These are phyloP conservation scores for Patella ulyssiponensis DNA, from an alignment of 2,888 invertebrate genomes.

Conservation along the genomic window DNA sequence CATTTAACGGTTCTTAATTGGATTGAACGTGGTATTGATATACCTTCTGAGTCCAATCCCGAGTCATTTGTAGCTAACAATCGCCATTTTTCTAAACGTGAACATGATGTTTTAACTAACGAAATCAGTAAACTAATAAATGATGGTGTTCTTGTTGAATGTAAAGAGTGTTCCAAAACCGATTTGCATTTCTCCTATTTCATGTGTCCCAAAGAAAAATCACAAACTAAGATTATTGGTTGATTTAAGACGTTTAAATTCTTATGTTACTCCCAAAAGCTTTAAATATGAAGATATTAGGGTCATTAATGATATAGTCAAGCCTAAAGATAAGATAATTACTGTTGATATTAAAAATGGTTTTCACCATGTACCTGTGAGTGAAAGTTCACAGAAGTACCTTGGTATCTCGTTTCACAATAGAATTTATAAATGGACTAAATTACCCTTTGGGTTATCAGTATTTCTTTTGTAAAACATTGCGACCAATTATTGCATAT, in stretches of 20 bases:
- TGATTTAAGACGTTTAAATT: conserved; percentile 25
- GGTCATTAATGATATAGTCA: conserved; percentile 11
- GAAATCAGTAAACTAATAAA: conserved; percentile 19
- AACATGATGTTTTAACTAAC: conserved; percentile 3
- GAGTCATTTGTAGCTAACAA: conserved; percentile 19
- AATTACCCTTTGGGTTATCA: not conserved
- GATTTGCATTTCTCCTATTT: conserved; percentile 23
- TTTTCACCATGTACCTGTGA: conserved; percentile 23
- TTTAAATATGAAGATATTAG: conserved; percentile 31
- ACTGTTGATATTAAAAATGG: conserved; percentile 30
- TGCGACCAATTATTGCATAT: not conserved
- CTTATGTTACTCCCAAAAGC: conserved; percentile 8
- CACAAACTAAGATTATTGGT: conserved; percentile 18
- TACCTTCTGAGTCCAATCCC: conserved; percentile 12
- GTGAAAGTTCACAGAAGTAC: not conserved
- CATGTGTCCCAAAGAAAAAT: conserved; percentile 22
- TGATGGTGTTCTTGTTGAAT: conserved; percentile 21
- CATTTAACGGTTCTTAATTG: not conserved
- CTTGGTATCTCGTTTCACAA: not conserved
- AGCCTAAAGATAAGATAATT: conserved; percentile 18
- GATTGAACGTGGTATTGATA: conserved; percentile 18
- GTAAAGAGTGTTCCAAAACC: conserved; percentile 15
- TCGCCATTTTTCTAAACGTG: not conserved
- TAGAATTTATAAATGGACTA: not conserved
- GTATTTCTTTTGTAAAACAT: conserved; percentile 7